Base-by-base conservation (phyloP, 2,888 invertebrate genomes). In the Plemyria rubiginata region DNA sequence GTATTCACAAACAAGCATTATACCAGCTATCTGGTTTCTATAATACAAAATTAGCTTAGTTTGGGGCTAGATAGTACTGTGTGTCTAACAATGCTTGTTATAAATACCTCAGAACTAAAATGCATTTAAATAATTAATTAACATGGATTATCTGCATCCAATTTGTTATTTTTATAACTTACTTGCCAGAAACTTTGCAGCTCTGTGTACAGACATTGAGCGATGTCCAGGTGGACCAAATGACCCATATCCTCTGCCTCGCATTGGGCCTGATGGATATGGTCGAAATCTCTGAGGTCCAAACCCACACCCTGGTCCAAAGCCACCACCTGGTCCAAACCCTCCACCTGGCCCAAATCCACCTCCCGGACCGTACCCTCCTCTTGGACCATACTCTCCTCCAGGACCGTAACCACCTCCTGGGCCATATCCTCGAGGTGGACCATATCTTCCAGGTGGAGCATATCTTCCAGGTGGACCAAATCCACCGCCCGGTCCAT, bases 101-200 rank as follows among this genome's bases (percentile, higher is more conserved):
- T 22, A 22, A 22, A 22, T 22, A 22, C 22, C 22, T 22, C 3
- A 22, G 3, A 22, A 22, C 22, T 22, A 22, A 22, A 22, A 2
- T 22, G 3, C 2, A 22, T 22, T n/a, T n/a, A n/a, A n/a, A 22
- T 22, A 22, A 22, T 22, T 22, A 22, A 22, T 22, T 22, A 2
- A 1, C 1, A 22, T 22, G 22, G 22, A 22, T 22, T 22, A 22
- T 22, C 22, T 22, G 22, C 22, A 22, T 3, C 22, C 3, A 1
- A 22, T 22, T 15, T 9, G 16, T 15, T 43, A 43, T 7, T n/a
- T 29, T 29, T 29, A 49, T 7, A 29, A 82, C 86, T 82, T 70
- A 89, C 89, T 73, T 29, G 77, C 61, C 28, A 89, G 74, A 66
- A 80, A 85, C 65, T 65, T 74, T 1, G 79, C 60, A 15, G 68